Percentiles rank a stretch among this genome's conserved stretches.
phyloP scores from a whole-genome alignment of 1,140 invertebrate species.

The Maniola jurtina region DNA sequence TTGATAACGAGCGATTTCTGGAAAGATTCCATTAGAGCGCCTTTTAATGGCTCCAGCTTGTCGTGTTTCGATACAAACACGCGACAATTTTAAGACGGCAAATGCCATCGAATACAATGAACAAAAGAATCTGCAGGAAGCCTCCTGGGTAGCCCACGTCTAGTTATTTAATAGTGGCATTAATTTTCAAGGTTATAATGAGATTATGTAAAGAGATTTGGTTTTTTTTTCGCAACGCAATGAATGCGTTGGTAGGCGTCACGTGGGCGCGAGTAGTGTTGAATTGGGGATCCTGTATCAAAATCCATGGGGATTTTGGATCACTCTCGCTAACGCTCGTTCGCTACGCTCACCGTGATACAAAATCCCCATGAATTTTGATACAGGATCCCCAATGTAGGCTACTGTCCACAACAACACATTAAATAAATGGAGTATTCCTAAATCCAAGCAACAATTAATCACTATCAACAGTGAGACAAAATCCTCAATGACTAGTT shows the following conservation, averaged over 20 bases:
- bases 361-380: too few relatives aligned
- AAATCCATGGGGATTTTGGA: too few relatives aligned
- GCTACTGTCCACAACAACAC: too few relatives aligned
- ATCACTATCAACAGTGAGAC: too few relatives aligned
- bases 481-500: too few relatives aligned
- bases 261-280: too few relatives aligned
- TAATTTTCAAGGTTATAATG: conserved; percentile 69
- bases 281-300: too few relatives aligned
- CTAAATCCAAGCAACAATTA: too few relatives aligned
- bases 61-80: conserved; percentile 13
- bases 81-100: conserved; percentile 15
- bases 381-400: too few relatives aligned
- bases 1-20: conserved; percentile 25
- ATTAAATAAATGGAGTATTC: too few relatives aligned
- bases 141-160: conserved; percentile 55
- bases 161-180: conserved; percentile 63
- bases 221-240: conserved; percentile 75
- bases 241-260: conserved; percentile 67
- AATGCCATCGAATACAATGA: conserved; percentile 50
- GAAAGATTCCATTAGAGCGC: conserved; percentile 20
- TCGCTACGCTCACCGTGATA: too few relatives aligned
- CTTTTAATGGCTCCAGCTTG: conserved; percentile 17
- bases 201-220: conserved; percentile 62
- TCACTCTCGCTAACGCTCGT: too few relatives aligned
- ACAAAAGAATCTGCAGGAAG: conserved; percentile 50